These are phyloP conservation scores for Potamilus streckersoni DNA, from an alignment of 1,140 invertebrate species.

Conservation along the genomic window DNA sequence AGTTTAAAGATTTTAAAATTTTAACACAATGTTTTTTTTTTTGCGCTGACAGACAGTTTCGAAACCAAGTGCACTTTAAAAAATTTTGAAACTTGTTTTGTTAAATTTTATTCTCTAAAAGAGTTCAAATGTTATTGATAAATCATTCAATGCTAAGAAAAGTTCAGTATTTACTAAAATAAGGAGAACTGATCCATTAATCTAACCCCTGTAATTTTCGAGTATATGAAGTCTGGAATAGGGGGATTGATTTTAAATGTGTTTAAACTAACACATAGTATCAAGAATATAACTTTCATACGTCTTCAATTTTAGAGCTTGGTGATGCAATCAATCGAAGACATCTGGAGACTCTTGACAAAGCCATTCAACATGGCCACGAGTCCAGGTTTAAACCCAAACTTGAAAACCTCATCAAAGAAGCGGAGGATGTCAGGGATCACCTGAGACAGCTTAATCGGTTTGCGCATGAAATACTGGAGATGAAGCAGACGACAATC, in stretches of 20 bases:
- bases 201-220: not conserved
- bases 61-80: too few species aligned
- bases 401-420: slow-evolving; percentile 33
- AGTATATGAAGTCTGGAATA: not conserved
- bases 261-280: not conserved
- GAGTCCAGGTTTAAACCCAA: slow-evolving; percentile 28
- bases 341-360: slow-evolving; percentile 45
- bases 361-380: slow-evolving; percentile 33
- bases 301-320: slow-evolving; percentile 32
- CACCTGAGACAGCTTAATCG: slow-evolving; percentile 37
- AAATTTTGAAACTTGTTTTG: too few species aligned
- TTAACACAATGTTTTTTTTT: too few species aligned
- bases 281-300: not conserved
- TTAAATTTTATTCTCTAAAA: too few species aligned
- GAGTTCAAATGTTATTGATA: too few species aligned
- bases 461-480: slow-evolving; percentile 31
- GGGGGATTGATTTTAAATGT: not conserved
- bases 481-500: slow-evolving; percentile 48
- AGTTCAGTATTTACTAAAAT: too few species aligned
- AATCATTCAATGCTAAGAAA: too few species aligned
- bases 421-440: slow-evolving; percentile 36
- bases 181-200: too few species aligned
- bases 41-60: too few species aligned
- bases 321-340: slow-evolving; percentile 41
- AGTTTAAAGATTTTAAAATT: too few species aligned